phyloP scores from a whole-genome alignment of 2,797 vertebrate species.

The Phataginus tetradactyla region DNA sequence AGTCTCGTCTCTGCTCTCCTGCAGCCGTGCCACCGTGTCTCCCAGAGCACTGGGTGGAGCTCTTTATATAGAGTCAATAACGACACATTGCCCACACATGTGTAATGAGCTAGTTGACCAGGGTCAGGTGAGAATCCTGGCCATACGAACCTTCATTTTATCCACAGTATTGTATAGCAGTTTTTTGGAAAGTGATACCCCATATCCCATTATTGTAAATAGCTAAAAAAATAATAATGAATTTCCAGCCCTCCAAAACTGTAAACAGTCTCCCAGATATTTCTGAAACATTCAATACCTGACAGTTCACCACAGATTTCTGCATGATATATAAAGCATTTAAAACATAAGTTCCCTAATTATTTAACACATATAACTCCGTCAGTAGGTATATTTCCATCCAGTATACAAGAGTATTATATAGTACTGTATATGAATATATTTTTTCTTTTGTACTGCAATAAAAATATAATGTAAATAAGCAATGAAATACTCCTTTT shows the following conservation, averaged over 20 bases:
- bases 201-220: not conserved
- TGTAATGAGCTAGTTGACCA: too few species aligned
- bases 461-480: conserved; percentile 33
- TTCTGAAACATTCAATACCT: not conserved
- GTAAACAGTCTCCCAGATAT: conserved; percentile 10
- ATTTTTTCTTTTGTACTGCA: conserved; percentile 12
- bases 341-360: conserved; percentile 18
- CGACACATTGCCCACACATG: too few species aligned
- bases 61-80: too few species aligned
- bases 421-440: not conserved
- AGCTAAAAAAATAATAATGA: not conserved
- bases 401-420: not conserved
- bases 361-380: not conserved
- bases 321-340: conserved; percentile 45
- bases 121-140: too few species aligned
- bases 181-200: not conserved
- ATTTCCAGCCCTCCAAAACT: not conserved
- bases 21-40: too few species aligned
- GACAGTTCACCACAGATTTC: not conserved
- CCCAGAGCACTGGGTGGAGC: too few species aligned
- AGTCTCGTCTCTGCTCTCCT: too few species aligned
- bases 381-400: not conserved
- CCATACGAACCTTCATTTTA: too few species aligned
- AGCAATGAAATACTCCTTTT: not conserved
- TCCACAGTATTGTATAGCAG: not conserved